Conservation (phyloP, 2,797 vertebrate genomes). For the Hirundo rustica region DNA sequence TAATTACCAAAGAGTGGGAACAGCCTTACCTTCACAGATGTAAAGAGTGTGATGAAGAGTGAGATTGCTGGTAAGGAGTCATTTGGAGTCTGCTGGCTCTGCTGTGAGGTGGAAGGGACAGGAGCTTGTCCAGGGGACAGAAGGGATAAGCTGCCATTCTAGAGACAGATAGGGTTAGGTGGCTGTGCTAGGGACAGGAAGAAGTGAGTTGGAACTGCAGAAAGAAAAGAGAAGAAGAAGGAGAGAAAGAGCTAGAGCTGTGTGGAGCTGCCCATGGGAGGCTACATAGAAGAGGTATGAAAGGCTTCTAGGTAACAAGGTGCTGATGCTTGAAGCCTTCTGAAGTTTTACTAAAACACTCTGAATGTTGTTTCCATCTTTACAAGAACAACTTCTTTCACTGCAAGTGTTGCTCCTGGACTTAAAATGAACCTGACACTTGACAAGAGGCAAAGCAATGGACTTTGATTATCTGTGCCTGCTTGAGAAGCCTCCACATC, state of each 20-base stretch:
- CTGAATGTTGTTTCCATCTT: neutral
- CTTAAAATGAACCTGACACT: neutral
- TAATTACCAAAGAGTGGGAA: neutral
- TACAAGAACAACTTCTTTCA: neutral
- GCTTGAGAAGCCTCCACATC: neutral
- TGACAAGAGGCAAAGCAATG: neutral
- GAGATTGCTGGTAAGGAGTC: neutral
- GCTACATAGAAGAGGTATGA: neutral
- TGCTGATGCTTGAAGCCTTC: neutral
- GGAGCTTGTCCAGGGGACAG: no score
- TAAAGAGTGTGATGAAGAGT: neutral
- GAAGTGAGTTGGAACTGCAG: neutral
- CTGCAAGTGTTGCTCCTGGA: neutral
- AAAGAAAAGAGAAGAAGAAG: neutral
- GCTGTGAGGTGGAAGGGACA: neutral
- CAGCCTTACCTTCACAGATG: neutral
- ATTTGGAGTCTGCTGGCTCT: neutral
- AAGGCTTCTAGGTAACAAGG: neutral
- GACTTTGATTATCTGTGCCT: neutral
- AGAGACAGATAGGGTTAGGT: neutral
- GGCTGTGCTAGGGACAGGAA: neutral
- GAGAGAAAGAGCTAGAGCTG: neutral
- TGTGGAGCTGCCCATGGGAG: neutral
- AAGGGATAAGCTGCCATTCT: neutral
- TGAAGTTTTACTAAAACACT: neutral